Conservation (phyloP, 2,797 vertebrate species). For the Leptoclinus maculatus region DNA sequence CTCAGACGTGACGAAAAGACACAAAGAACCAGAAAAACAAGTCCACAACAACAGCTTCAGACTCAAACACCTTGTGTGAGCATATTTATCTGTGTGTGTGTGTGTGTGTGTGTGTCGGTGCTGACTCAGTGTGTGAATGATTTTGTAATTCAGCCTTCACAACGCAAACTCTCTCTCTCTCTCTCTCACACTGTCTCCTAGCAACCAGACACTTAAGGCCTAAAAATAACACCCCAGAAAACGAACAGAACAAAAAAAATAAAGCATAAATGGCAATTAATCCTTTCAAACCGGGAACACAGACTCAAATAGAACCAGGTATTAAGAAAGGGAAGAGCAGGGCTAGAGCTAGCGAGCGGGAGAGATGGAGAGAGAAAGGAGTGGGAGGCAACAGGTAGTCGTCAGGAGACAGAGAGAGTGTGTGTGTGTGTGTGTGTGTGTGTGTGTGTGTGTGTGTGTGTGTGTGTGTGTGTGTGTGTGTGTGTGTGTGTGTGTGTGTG, state of each 20-base stretch:
- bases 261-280: constrained; percentile 87
- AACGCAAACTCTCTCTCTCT: constrained; percentile 78
- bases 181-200: constrained; percentile 83
- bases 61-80: constrained; percentile 63
- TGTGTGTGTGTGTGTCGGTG: constrained; percentile 80
- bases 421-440: constrained; percentile 15
- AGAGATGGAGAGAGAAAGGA: constrained; percentile 46
- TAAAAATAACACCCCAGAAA: constrained; percentile 87
- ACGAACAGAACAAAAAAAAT: constrained; percentile 87
- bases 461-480: constrained; percentile 13
- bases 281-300: constrained; percentile 82
- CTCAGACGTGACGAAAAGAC: constrained; percentile 60
- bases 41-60: constrained; percentile 79
- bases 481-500: constrained; percentile 27
- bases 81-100: constrained; percentile 38
- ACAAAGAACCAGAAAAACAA: constrained; percentile 82
- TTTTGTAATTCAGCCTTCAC: constrained; percentile 88
- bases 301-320: constrained; percentile 80
- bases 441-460: constrained; percentile 20
- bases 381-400: constrained; percentile 83
- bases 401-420: constrained; percentile 75
- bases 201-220: constrained; percentile 89
- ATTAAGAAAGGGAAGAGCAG: constrained; percentile 66
- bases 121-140: constrained; percentile 85
- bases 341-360: constrained; percentile 14